Evolutionary conservation across 2,797 vertebrate species (phyloP), one percentile per base, ranked within the genome.

Genomic region (Catamblyrhynchus diadema): DNA sequence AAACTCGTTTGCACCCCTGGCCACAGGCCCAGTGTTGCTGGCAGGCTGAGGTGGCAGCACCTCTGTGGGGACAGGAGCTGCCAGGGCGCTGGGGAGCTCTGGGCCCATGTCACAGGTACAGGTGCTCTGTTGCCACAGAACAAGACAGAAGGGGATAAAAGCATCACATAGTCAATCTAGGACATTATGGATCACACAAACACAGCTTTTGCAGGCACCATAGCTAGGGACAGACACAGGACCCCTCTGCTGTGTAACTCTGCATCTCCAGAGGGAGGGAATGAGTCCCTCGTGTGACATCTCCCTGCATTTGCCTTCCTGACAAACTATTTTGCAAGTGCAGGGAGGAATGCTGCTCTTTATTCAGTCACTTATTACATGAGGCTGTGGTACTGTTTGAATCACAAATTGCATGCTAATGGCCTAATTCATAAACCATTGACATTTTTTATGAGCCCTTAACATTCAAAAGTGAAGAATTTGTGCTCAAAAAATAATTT

Each of bases 401-500:
- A 97, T 97, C 98, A 96, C 97, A 98, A 97, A 98, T 98, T 97
- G 97, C 97, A 98, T 97, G 97, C 96, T 98, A 98, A 98, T 98
- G 96, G 97, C 95, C 98, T 98, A 98, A 98, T 98, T 98, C 98
- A 98, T 98, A 98, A 98, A 91, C 97, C 97, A 97, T 96, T 97
- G 97, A 97, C 98, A 97, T 98, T 98, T 98, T 98, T 98, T 98
- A 98, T 97, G 98, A 97, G 97, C 94, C 95, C 94, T 97, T 96
- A 97, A 96, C 97, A 98, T 98, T 98, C 98, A 96, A 96, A 98
- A 98, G 97, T 98, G 98, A 98, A 97, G 98, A 98, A 98, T 98
- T 98, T 97, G 97, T 97, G 96, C 96, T 98, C 97, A 96, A 98
- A 98, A 97, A 97, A 97, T 96, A 97, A 98, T 98, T 98, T 98